phyloP scores from a whole-genome alignment of 2,113 vertebrate species.

The Ranitomeya imitator region DNA sequence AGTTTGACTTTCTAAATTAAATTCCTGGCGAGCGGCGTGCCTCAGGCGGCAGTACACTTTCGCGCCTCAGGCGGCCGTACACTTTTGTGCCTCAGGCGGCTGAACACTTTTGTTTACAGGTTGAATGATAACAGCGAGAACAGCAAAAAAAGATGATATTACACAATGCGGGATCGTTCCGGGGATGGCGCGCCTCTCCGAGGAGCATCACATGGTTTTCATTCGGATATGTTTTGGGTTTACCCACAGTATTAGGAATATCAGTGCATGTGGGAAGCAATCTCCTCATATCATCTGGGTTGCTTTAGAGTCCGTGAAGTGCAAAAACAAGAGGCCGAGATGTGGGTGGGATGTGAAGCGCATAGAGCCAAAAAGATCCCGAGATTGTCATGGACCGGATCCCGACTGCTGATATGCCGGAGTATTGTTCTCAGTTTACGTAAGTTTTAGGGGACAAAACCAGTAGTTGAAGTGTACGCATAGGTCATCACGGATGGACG shows the following conservation, averaged over 20 bases:
- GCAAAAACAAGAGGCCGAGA: not conserved
- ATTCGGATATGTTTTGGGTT: not conserved
- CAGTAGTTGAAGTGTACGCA: too few relatives aligned
- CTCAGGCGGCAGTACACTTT: too few relatives aligned
- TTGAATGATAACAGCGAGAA: conserved; percentile 7
- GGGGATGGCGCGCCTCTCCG: not conserved
- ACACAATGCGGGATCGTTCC: not conserved
- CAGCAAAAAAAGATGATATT: not conserved
- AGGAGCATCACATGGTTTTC: not conserved
- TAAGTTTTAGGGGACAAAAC: too few relatives aligned
- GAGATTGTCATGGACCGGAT: not conserved
- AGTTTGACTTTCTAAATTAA: conserved; percentile 1
- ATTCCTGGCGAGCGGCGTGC: not conserved
- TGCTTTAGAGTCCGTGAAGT: not conserved
- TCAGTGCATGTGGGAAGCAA: not conserved
- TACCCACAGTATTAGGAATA: not conserved
- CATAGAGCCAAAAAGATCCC: not conserved
- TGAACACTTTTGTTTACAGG: conserved; percentile 10
- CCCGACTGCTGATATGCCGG: not conserved
- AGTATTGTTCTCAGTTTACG: too few relatives aligned
- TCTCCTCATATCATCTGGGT: conserved; percentile 9
- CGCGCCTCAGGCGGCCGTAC: too few relatives aligned
- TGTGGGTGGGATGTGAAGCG: not conserved
- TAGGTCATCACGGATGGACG: too few relatives aligned
- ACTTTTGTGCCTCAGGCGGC: not conserved